phyloP scores from a whole-genome alignment of 2,797 vertebrate genomes.

The Jordanella pulchra region DNA sequence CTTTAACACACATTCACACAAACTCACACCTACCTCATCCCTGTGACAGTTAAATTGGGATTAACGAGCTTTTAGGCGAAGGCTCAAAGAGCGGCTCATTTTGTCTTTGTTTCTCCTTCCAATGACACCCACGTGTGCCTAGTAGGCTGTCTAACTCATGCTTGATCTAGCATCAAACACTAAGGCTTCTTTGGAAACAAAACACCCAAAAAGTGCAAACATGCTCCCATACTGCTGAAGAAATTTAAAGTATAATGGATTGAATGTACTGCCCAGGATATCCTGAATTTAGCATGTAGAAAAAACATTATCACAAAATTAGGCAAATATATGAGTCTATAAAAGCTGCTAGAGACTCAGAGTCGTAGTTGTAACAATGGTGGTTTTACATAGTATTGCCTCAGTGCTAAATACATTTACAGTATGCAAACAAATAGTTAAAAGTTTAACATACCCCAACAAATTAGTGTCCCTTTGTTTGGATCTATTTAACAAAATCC shows the following conservation, averaged over 20 bases:
- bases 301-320: too few relatives aligned
- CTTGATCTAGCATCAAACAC: conserved; percentile 69
- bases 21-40: conserved; percentile 53
- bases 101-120: conserved; percentile 62
- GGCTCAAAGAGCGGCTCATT: conserved; percentile 54
- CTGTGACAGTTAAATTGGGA: conserved; percentile 70
- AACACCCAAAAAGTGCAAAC: conserved; percentile 29
- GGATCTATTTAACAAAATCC: neutral
- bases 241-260: conserved; percentile 16
- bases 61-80: conserved; percentile 71
- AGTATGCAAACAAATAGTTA: neutral
- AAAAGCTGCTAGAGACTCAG: neutral
- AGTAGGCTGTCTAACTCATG: conserved; percentile 47
- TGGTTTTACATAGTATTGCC: neutral
- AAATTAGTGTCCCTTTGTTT: neutral
- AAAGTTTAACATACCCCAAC: neutral
- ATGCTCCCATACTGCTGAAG: conserved; percentile 22
- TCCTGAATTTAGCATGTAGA: conserved; percentile 4
- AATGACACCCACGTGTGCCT: conserved; percentile 49
- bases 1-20: conserved; percentile 20
- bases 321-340: neutral
- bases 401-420: neutral
- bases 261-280: conserved; percentile 28
- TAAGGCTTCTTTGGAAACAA: conserved; percentile 13
- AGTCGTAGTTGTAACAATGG: neutral